Conservation (phyloP, 1,140 invertebrate species). For the Eumaeus atala region DNA sequence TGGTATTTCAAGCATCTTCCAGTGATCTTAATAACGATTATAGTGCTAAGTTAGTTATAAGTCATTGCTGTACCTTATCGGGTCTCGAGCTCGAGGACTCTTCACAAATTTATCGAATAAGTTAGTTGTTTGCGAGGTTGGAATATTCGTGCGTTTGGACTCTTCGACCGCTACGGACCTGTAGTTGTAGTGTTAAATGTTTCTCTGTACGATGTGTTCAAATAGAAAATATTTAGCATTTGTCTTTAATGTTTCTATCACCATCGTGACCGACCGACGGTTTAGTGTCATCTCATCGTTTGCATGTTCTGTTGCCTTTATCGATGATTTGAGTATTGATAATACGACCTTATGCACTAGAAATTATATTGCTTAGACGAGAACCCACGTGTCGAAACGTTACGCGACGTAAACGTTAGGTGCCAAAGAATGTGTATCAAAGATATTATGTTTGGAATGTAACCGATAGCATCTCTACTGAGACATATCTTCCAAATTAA, state of each 20-base stretch:
- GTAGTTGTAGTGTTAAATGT: slow-evolving; percentile 62
- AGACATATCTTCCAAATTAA: slow-evolving; percentile 63
- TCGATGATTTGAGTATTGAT: slow-evolving; percentile 7
- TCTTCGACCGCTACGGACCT: slow-evolving; percentile 53
- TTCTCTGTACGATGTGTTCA: slow-evolving; percentile 69
- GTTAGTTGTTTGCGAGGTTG: slow-evolving; percentile 46
- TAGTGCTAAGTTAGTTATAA: slow-evolving; percentile 65
- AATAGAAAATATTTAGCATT: slow-evolving; percentile 58
- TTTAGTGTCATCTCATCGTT: slow-evolving; percentile 36
- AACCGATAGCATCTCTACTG: slow-evolving; percentile 53
- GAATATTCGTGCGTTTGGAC: slow-evolving; percentile 43
- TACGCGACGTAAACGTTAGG: slow-evolving; percentile 54
- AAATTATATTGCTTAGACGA: slow-evolving; percentile 26
- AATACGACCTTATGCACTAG: slow-evolving; percentile 6
- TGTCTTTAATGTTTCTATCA: slow-evolving; percentile 44
- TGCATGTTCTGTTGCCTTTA: slow-evolving; percentile 39
- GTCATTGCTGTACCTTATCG: slow-evolving; percentile 66
- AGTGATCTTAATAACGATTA: slow-evolving; percentile 66
- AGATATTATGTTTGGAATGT: slow-evolving; percentile 56
- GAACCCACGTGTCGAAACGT: slow-evolving; percentile 38
- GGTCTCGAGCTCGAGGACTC: slow-evolving; percentile 46
- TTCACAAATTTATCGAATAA: slow-evolving; percentile 67
- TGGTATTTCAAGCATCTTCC: slow-evolving; percentile 66
- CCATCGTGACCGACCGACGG: slow-evolving; percentile 44
- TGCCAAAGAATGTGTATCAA: slow-evolving; percentile 72